These are phyloP conservation scores for Leiothrix lutea DNA, from an alignment of 2,113 vertebrate genomes.

Conservation along the genomic window DNA sequence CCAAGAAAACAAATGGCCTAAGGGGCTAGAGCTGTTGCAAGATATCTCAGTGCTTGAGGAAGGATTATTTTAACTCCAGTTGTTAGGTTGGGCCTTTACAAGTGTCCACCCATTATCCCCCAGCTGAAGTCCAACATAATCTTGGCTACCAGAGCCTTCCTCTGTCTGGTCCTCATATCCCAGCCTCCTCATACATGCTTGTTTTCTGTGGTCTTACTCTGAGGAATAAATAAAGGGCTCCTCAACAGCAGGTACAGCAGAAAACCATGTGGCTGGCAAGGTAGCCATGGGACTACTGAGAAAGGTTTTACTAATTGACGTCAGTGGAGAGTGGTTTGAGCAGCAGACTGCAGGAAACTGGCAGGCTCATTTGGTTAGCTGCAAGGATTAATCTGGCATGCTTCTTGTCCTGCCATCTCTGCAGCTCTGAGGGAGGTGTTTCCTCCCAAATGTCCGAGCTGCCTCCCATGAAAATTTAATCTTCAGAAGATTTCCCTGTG, in stretches of 20 bases:
- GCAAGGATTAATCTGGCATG: background rate
- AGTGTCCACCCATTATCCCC: background rate
- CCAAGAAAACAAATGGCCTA: background rate
- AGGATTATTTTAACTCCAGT: background rate
- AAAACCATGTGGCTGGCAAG: background rate
- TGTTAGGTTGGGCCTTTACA: background rate
- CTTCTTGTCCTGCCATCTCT: background rate
- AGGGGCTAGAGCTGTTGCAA: background rate
- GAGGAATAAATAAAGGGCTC: background rate
- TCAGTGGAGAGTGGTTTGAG: background rate
- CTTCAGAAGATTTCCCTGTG: background rate
- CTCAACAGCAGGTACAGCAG: background rate
- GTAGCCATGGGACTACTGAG: background rate
- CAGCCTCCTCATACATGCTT: rapidly evolving
- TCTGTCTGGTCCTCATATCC: background rate
- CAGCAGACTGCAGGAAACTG: background rate
- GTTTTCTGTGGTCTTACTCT: background rate
- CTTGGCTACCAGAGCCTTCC: background rate
- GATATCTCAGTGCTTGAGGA: background rate
- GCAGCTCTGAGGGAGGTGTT: background rate
- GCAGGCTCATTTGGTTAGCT: background rate
- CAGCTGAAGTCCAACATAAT: background rate
- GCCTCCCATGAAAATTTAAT: background rate
- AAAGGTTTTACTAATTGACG: background rate
- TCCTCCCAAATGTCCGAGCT: background rate